Evolutionary conservation across 2,113 vertebrate genomes (phyloP), one percentile per base, ranked within the genome.

Genomic region (Tragulus kanchil): DNA sequence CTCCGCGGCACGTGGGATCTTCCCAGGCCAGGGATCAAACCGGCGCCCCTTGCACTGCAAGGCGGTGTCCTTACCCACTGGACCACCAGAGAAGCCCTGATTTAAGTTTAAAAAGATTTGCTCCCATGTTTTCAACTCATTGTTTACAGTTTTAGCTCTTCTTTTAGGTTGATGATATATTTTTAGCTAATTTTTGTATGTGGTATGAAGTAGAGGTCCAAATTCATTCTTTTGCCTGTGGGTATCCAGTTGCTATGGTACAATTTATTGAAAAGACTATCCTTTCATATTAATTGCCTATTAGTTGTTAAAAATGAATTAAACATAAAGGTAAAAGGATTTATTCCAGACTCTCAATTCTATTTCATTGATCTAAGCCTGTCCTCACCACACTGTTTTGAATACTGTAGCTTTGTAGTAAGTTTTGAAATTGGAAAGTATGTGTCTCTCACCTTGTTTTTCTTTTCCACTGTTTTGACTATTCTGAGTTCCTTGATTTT

Each of bases 121-220:
- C 12, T 81, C 4, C 58, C 54, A 52, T 25, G n/a, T 81, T 94
- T 84, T 81, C 36, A 56, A 75, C 75, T 75, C 17, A 81, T 69
- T 71, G 4, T 36, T 95, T 31, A 79, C 12, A 85, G 36, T 93
- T 87, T 84, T 78, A 88, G 13, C 11, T 73, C 42, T 85, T 81
- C 17, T 28, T 75, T 92, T 81, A 81, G n/a, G 12, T 61, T 28
- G 36, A 73, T 48, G 25, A 12, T 45, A 7, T 45, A 73, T 69
- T 95, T 94, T 73, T 9, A 84, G 25, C 61, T 81, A 61, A 62
- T 85, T 93, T 95, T 75, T 67, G 3, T n/a, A 78, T 28, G 42
- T 71, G 21, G 52, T 71, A 8, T 89, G 89, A 94, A 4, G n/a
- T 87, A 59, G 26, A 15, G 12, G 28, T 73, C 4, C 7, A 42